These are phyloP conservation scores for Amphiprion percula DNA, from an alignment of 2,113 vertebrate species.

Conservation along the genomic window DNA sequence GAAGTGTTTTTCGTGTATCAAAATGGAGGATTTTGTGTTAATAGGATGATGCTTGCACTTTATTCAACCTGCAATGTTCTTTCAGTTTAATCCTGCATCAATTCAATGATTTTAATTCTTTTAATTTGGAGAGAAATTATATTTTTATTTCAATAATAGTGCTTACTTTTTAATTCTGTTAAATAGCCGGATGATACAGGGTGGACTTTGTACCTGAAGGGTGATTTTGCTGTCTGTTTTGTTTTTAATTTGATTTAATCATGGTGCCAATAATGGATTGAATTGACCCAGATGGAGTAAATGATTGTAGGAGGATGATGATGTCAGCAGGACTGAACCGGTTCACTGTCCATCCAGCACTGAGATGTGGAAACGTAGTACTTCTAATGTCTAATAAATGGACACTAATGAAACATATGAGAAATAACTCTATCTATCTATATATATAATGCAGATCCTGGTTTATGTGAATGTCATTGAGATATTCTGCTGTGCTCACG, in stretches of 20 bases:
- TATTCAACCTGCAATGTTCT: conserved; percentile 24
- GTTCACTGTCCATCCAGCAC: conserved; percentile 39
- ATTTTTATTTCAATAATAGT: neutral
- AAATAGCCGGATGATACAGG: neutral
- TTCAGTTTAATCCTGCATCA: conserved; percentile 17
- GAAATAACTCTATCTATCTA: conserved; percentile 20
- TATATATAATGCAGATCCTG: conserved; percentile 12
- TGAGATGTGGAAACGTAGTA: neutral
- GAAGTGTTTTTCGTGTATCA: neutral
- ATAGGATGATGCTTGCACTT: conserved; percentile 53
- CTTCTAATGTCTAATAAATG: conserved; percentile 20
- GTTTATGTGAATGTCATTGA: conserved; percentile 2
- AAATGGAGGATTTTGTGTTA: conserved; percentile 1
- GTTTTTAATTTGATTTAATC: conserved; percentile 3
- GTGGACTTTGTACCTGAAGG: neutral
- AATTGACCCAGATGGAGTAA: neutral
- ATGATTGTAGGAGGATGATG: conserved; percentile 43
- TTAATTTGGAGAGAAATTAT: neutral
- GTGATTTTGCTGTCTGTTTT: conserved; percentile 11
- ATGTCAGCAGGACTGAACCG: conserved; percentile 47
- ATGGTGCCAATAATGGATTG: conserved; percentile 3
- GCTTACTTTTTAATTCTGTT: neutral
- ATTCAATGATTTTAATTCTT: conserved; percentile 15
- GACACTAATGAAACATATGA: conserved; percentile 5
- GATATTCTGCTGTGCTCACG: conserved; percentile 12